A percentile compares a stretch with the other conserved stretches of the same genome.
Evolutionary conservation across 2,888 invertebrate genomes (phyloP).

Genomic region (Lingula anatina): DNA sequence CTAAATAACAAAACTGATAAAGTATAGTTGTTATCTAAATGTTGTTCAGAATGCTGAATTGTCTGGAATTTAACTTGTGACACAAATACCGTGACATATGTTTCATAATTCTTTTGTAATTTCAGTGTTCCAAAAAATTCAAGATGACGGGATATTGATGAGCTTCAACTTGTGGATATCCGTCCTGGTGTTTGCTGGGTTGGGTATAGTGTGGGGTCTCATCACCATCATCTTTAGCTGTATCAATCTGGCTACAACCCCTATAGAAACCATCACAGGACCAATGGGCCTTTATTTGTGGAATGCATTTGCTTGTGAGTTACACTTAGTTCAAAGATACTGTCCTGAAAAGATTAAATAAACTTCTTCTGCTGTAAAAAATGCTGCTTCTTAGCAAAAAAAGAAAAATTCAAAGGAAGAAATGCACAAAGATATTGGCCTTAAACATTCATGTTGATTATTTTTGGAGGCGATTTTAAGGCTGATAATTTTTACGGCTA

Average conservation of each 20-base stretch:
- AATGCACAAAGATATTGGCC: too few species aligned
- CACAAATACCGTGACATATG: slow-evolving; percentile 13
- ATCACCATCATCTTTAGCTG: slow-evolving; percentile 67
- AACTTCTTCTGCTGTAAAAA: not conserved
- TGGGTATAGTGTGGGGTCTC: slow-evolving; percentile 64
- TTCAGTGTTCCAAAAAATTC: too few species aligned
- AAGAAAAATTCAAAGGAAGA: not conserved
- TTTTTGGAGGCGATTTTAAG: too few species aligned
- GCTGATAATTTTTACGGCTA: too few species aligned
- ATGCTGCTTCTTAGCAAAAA: not conserved
- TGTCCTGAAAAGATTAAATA: not conserved
- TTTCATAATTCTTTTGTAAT: too few species aligned
- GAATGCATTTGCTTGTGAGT: slow-evolving; percentile 72
- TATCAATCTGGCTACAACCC: slow-evolving; percentile 73
- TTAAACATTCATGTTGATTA: too few species aligned
- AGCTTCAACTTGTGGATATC: slow-evolving; percentile 72
- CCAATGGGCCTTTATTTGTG: slow-evolving; percentile 70
- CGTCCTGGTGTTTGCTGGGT: slow-evolving; percentile 65
- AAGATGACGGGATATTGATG: too few species aligned
- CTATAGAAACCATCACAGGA: slow-evolving; percentile 64
- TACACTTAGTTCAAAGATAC: not conserved
- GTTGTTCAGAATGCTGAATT: too few species aligned
- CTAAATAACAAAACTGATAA: too few species aligned
- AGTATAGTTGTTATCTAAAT: too few species aligned
- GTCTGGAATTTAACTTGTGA: too few species aligned